Evolutionary conservation across 2,888 invertebrate species (phyloP).

Genomic region (Campaea margaritaria): DNA sequence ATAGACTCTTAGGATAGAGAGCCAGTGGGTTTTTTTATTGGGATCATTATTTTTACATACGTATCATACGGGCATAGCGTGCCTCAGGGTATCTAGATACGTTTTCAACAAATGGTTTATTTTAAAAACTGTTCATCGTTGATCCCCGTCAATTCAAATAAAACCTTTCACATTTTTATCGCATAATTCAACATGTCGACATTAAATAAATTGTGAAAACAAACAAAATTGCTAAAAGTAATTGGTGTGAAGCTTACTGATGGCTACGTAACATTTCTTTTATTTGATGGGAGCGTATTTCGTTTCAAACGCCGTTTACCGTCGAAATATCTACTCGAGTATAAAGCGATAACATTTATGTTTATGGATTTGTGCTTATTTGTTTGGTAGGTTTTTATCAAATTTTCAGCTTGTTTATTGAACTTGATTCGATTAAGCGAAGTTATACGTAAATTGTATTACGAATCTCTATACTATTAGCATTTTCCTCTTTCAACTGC

Average conservation of each 20-base stretch:
- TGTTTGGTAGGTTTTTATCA: too few species aligned
- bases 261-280: slow-evolving; percentile 20
- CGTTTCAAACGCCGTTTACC: slow-evolving; percentile 1
- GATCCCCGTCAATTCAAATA: slow-evolving; percentile 6
- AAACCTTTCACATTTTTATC: slow-evolving; percentile 9
- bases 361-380: too few species aligned
- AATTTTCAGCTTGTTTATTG: too few species aligned
- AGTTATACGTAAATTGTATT: too few species aligned
- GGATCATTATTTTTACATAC: too few species aligned
- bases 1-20: too few species aligned
- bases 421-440: too few species aligned
- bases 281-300: slow-evolving; percentile 19
- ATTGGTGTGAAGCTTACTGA: slow-evolving; percentile 23
- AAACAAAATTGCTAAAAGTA: slow-evolving; percentile 18
- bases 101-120: background rate
- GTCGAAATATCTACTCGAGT: background rate
- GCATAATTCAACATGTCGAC: slow-evolving; percentile 4
- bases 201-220: slow-evolving; percentile 19
- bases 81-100: background rate
- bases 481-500: too few species aligned
- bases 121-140: background rate
- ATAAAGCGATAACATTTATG: background rate
- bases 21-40: too few species aligned
- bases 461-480: too few species aligned
- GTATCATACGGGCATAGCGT: too few species aligned